These are phyloP conservation scores for Syngnathus typhle DNA, from an alignment of 2,113 vertebrate species.

Conservation along the genomic window DNA sequence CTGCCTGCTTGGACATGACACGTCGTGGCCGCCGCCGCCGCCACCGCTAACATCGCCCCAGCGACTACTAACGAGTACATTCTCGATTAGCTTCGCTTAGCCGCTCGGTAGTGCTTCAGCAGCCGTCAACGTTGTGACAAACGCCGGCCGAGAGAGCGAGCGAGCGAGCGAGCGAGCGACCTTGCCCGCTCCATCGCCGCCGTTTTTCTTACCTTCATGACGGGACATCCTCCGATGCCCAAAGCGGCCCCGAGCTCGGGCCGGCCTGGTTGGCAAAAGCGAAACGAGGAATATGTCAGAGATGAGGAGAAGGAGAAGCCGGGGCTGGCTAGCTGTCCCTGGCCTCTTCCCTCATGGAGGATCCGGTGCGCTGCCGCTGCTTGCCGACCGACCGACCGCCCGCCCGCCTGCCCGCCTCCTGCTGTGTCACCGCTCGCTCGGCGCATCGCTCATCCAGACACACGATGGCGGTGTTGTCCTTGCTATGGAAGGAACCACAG, in stretches of 20 bases:
- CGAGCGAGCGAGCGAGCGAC: background rate
- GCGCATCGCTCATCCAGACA: constrained; percentile 8
- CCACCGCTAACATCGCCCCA: constrained; percentile 30
- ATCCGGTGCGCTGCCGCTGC: constrained; percentile 65
- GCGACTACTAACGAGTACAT: constrained; percentile 52
- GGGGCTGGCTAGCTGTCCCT: constrained; percentile 65
- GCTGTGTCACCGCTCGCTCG: constrained; percentile 59
- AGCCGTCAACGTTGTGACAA: constrained; percentile 18
- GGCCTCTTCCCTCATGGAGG: constrained; percentile 72
- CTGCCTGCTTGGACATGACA: constrained; percentile 32
- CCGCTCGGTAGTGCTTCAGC: background rate
- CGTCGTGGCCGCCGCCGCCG: constrained; percentile 15
- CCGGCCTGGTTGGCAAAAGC: constrained; percentile 44
- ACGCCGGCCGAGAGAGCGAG: background rate
- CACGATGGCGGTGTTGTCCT: constrained; percentile 38
- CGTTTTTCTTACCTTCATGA: constrained; percentile 73
- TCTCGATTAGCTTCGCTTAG: constrained; percentile 33
- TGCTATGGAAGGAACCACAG: background rate
- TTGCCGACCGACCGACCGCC: no score
- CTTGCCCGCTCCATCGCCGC: background rate
- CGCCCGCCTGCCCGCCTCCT: constrained; percentile 45
- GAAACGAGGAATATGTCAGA: constrained; percentile 32
- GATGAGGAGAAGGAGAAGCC: constrained; percentile 69
- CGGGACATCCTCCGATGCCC: constrained; percentile 77
- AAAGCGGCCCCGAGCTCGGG: constrained; percentile 57